A percentile compares a stretch with the other conserved stretches of the same genome.
These are phyloP conservation scores for Drosophila truncata DNA, from an alignment of 1,140 invertebrate species.

Conservation along the genomic window DNA sequence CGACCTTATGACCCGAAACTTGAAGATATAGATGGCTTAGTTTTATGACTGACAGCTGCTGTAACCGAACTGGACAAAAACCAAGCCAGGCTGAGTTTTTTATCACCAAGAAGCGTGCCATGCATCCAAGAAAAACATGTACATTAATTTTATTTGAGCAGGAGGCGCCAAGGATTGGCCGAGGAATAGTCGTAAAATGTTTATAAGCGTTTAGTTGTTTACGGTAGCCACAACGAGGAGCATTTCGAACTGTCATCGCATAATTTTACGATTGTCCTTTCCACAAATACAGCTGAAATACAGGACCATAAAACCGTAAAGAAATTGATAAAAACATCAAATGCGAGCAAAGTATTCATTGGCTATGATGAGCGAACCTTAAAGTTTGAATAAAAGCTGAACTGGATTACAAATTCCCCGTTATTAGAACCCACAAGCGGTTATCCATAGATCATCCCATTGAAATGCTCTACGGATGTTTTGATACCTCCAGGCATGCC, in stretches of 20 bases:
- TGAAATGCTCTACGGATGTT: constrained; percentile 50
- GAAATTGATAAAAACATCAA: constrained; percentile 16
- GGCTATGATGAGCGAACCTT: neutral
- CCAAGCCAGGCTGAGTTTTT: constrained; percentile 39
- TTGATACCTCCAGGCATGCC: constrained; percentile 46
- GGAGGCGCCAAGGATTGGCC: constrained; percentile 38
- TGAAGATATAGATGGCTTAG: constrained; percentile 52
- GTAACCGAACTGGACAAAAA: constrained; percentile 17
- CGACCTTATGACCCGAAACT: constrained; percentile 46
- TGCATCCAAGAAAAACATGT: constrained; percentile 20
- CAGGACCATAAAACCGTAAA: constrained; percentile 9
- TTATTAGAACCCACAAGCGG: constrained; percentile 49
- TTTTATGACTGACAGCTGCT: constrained; percentile 58
- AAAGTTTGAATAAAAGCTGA: constrained; percentile 17
- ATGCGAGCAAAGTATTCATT: neutral
- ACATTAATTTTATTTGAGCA: constrained; percentile 41
- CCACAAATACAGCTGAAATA: constrained; percentile 53
- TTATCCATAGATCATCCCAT: constrained; percentile 27
- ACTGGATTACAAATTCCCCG: constrained; percentile 20
- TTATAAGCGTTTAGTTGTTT: constrained; percentile 54
- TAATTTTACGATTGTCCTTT: constrained; percentile 38
- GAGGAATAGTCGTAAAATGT: constrained; percentile 30
- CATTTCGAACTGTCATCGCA: constrained; percentile 33
- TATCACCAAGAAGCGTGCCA: constrained; percentile 73
- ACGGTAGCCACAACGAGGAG: constrained; percentile 53